Evolutionary conservation across 2,113 vertebrate species (phyloP).

Genomic region (Psettodes erumei): DNA sequence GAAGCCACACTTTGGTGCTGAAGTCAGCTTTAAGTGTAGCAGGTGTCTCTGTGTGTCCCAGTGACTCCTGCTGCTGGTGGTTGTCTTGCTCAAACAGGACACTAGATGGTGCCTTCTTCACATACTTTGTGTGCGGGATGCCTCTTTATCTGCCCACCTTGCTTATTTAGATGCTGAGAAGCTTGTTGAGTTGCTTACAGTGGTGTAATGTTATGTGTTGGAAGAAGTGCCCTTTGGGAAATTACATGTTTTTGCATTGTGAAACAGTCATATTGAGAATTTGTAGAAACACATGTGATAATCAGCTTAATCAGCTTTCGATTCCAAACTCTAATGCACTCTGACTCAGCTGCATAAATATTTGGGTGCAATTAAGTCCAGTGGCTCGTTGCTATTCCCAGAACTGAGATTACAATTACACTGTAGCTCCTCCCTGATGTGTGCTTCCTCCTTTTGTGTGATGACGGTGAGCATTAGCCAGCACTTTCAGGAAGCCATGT

Average conservation of each 20-base stretch:
- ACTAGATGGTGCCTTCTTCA: conserved; percentile 54
- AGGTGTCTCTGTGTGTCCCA: not conserved
- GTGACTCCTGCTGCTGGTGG: not conserved
- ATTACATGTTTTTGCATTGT: not conserved
- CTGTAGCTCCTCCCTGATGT: conserved; percentile 17
- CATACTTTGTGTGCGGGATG: not conserved
- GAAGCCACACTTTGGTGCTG: not conserved
- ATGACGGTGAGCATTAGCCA: not conserved
- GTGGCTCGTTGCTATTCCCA: conserved; percentile 11
- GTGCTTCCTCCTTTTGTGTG: conserved; percentile 50
- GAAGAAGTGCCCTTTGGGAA: not conserved
- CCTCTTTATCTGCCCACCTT: not conserved
- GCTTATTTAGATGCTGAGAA: too few relatives aligned
- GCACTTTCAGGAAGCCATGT: conserved; percentile 1
- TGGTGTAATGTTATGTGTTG: not conserved
- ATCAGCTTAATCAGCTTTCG: not conserved
- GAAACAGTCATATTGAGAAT: not conserved
- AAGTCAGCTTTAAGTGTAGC: not conserved
- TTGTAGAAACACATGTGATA: not conserved
- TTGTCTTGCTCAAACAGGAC: conserved; percentile 11
- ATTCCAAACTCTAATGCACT: not conserved
- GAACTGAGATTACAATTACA: conserved; percentile 9
- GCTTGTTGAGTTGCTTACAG: not conserved
- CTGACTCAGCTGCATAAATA: conserved; percentile 4
- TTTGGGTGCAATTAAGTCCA: conserved; percentile 32